Evolutionary conservation across 2,113 vertebrate species (phyloP).

Genomic region (Corythaeola cristata): DNA sequence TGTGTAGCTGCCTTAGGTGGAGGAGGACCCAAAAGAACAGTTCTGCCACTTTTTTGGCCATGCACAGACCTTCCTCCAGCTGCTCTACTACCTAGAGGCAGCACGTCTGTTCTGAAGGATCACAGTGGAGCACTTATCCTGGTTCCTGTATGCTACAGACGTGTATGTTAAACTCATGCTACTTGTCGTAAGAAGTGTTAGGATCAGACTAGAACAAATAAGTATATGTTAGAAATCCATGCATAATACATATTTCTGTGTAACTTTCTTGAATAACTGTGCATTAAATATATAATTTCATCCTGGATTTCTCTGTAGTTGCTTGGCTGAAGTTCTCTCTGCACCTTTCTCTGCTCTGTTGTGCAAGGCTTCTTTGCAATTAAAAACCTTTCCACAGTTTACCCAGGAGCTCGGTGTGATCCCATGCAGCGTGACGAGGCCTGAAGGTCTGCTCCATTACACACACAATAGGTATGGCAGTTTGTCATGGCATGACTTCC

Average conservation of each 20-base stretch:
- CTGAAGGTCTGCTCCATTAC: not conserved
- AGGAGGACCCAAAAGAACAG: not conserved
- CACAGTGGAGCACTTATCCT: not conserved
- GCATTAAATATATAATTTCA: not conserved
- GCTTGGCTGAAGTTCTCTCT: not conserved
- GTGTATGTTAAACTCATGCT: not conserved
- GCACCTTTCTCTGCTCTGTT: not conserved
- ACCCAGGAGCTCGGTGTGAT: not conserved
- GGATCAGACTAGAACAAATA: not conserved
- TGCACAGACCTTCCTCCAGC: not conserved
- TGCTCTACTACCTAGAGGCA: not conserved
- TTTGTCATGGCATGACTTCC: accelerated
- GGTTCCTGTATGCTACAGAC: not conserved
- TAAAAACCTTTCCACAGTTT: not conserved
- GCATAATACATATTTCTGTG: not conserved
- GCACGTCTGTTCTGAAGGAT: not conserved
- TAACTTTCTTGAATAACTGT: not conserved
- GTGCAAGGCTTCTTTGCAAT: not conserved
- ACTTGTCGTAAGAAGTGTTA: not conserved
- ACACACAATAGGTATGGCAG: not conserved
- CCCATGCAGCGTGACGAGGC: not conserved
- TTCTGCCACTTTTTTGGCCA: not conserved
- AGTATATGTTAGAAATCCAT: not conserved
- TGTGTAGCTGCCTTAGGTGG: not conserved
- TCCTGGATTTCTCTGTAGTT: not conserved